Evolutionary conservation across 2,113 vertebrate species (phyloP).

Genomic region (Dromiciops gliroides): DNA sequence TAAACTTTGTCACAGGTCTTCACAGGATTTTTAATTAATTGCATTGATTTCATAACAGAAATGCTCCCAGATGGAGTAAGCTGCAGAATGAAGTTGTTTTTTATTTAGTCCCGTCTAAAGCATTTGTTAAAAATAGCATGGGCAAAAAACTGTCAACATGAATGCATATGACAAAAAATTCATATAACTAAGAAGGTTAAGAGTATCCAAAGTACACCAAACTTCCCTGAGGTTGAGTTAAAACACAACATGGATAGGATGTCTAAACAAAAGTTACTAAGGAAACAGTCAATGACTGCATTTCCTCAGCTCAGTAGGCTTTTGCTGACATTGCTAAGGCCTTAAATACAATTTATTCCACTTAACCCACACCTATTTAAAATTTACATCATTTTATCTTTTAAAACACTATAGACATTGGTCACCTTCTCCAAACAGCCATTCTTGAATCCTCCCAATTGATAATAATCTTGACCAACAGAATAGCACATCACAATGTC

Average conservation of each 20-base stretch:
- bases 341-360: neutral
- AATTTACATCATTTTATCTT: neutral
- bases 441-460: neutral
- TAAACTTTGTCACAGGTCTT: constrained; percentile 94
- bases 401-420: neutral
- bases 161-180: neutral
- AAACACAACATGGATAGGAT: constrained; percentile 19
- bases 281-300: neutral
- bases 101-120: neutral
- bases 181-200: neutral
- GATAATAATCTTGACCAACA: neutral
- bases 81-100: constrained; percentile 81
- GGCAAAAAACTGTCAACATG: neutral
- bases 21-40: constrained; percentile 92
- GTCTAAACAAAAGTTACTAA: neutral
- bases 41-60: constrained; percentile 93
- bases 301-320: neutral
- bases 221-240: constrained; percentile 7
- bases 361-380: neutral
- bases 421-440: neutral
- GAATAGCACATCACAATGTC: neutral
- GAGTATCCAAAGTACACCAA: neutral
- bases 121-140: neutral
- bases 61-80: constrained; percentile 91
- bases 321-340: neutral